Evolutionary conservation across 2,113 vertebrate genomes (phyloP), one percentile per base, ranked within the genome.

Genomic region (Plecotus auritus): DNA sequence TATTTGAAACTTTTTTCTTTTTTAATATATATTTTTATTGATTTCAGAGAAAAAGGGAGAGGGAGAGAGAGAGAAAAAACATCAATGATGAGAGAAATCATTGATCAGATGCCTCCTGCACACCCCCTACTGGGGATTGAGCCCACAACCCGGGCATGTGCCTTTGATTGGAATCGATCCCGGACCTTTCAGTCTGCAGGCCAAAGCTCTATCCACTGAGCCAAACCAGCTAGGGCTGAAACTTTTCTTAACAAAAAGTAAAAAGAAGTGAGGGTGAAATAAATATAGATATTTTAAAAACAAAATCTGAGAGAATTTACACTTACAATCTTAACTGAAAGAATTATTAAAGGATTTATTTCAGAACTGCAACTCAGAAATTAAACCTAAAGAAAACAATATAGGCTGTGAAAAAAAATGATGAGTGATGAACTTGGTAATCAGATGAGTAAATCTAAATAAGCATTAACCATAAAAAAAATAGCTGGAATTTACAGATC

Each of bases 301-400:
- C 66, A 93, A 93, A 93, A 40, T 85, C 93, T 92, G 84, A 92
- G 84, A 92, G 59, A 95, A 92, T 90, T 85, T 95, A 90, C 13
- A 81, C 49, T 92, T 93, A 40, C 4, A 32, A 85, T 77, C 42
- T 47, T 90, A 90, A 91, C 5, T 28, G 40, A 77, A 95, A 85
- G 47, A 96, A 94, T 88, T 95, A 77, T 61, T 81, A 64, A 85
- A 87, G 45, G 51, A 93, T 74, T 96, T 92, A 95, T 86, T 93
- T 95, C 40, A 95, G 76, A 92, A 92, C 51, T 47, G 69, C 72
- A 90, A 78, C 61, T 80, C 59, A 47, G 77, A 91, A 89, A 70
- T 87, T 76, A 92, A 96, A 88, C n/a, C 47, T 86, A 90, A 83
- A 96, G 83, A 88, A 77, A 94, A 66, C 1, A 42, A 47, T 67